Evolutionary conservation across 2,113 vertebrate genomes (phyloP).

Genomic region (Saguinus imperator): DNA sequence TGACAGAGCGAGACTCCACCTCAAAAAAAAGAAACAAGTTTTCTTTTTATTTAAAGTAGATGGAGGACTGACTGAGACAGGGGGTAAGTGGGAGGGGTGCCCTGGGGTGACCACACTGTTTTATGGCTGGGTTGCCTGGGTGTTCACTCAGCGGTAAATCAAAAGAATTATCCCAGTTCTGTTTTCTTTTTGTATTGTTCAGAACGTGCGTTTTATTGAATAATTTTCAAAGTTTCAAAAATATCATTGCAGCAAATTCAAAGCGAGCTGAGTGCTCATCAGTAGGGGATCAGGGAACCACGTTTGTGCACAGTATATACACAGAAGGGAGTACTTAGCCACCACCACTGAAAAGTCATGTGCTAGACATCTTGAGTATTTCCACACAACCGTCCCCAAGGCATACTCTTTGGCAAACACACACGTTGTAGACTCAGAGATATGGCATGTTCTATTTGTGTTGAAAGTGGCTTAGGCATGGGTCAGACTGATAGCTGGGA

Average conservation of each 20-base stretch:
- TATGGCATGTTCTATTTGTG: background rate
- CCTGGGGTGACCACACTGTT: too few relatives aligned
- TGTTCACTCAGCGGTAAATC: background rate
- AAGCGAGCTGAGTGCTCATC: background rate
- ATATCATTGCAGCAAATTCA: background rate
- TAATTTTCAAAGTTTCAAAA: background rate
- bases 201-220: background rate
- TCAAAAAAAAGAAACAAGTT: background rate
- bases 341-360: background rate
- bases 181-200: background rate
- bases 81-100: rapidly evolving
- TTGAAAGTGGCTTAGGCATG: background rate
- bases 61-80: too few relatives aligned
- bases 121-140: rapidly evolving
- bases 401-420: background rate
- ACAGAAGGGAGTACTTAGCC: background rate
- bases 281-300: background rate
- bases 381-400: background rate
- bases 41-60: background rate
- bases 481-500: background rate
- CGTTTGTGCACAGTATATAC: background rate
- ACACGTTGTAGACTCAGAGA: background rate
- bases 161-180: background rate
- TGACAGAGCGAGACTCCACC: too few relatives aligned
- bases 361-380: background rate